Evolutionary conservation across 2,888 invertebrate species (phyloP), one percentile per base, ranked within the genome.

Genomic region (Eupithecia subfuscata): DNA sequence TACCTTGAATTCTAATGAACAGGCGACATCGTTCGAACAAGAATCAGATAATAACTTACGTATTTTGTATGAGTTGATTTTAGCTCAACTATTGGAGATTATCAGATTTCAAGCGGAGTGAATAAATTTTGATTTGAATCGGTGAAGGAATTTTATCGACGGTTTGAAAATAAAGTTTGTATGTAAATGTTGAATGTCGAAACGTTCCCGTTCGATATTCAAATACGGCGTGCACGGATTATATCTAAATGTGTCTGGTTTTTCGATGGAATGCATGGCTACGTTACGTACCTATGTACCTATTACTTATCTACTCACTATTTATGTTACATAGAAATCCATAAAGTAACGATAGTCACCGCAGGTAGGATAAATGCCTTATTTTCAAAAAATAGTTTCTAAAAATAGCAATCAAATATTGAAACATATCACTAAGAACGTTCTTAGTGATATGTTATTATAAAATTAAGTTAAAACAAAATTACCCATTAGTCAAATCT

Each of bases 21-120:
- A 85, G 86, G 87, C 87, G 83, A 86, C 87, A 87, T 87, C 83
- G 84, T 84, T 83, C 80, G 83, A 86, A 88, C 88, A 87, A 86
- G 86, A 87, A 89, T 87, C 88, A 85, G 89, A 90, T 89, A 89
- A 87, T 88, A 90, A 89, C 86, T 89, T 88, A 88, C 89, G 87
- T 88, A 89, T 89, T 89, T 87, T 88, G 88, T 86, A 86, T 74
- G 78, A 87, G 88, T 87, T 87, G 87, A 87, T 88, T 88, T 87
- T 83, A 82, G 85, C 84, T 85, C 86, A 88, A 88, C 86, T 87
- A 86, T 84, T 81, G 83, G 81, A 85, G 87, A 88, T 89, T 87
- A 89, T 87, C 88, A 84, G 84, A 84, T 86, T 85, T 85, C 83
- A 82, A 83, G 83, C 82, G 82, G 81, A 77, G 60, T 83, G 85